Conservation (phyloP, 2,797 vertebrate species). For the Denticeps clupeoides region DNA sequence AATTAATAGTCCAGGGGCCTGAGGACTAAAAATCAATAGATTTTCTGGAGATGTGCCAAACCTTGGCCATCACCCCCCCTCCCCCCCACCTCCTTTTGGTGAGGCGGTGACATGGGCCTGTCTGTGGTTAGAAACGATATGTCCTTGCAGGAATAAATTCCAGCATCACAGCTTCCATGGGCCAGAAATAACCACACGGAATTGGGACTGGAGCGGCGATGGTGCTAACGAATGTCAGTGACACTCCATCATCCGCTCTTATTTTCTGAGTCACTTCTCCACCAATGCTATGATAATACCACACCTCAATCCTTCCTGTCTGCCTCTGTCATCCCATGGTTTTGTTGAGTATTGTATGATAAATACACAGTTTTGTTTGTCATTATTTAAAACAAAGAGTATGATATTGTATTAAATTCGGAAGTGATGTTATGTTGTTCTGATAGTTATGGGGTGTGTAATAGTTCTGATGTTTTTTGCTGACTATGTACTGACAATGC, state of each 20-base stretch:
- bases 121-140: slow-evolving; percentile 34
- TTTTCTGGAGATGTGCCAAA: no score
- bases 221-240: slow-evolving; percentile 33
- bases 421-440: no score
- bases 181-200: slow-evolving; percentile 44
- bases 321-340: no score
- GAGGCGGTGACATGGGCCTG: slow-evolving; percentile 12
- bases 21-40: slow-evolving; percentile 34
- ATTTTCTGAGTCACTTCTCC: neutral
- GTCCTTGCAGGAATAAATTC: slow-evolving; percentile 37
- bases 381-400: no score
- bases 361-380: no score
- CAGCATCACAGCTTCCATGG: slow-evolving; percentile 37
- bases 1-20: slow-evolving; percentile 21
- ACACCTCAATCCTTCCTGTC: neutral
- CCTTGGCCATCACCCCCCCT: neutral
- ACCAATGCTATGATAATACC: neutral
- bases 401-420: no score
- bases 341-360: no score
- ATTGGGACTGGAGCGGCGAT: slow-evolving; percentile 35
- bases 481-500: no score
- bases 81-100: neutral
- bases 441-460: no score
- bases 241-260: neutral
- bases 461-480: no score